Evolutionary conservation across 1,140 invertebrate species (phyloP), one percentile per base, ranked within the genome.

Genomic region (Aphelinus atriplicis): DNA sequence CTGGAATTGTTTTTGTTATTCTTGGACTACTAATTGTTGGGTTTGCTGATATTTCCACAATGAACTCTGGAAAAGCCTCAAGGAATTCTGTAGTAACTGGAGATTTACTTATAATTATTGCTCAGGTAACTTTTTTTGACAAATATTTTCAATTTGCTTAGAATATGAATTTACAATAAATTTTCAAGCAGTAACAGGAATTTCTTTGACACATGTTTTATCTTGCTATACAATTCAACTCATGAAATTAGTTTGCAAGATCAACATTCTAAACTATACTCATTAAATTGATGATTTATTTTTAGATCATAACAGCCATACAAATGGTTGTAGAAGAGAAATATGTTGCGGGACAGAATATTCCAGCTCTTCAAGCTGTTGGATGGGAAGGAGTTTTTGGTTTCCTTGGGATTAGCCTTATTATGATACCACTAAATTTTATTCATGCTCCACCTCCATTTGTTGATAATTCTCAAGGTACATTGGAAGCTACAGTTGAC

Each of bases 321-420:
- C 96, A 98, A 89, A 97, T 98, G 94, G 96, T 98, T 0, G 92
- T 95, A 65, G 97, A 99, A 88, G 96, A 99, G 85, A 97, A 96
- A 88, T 97, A 93, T 89, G 90, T 98, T 1, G 88, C 90, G 61
- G 91, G 92, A 56, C 89, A 93, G 71, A 94, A 97, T 86, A 95
- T 98, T 58, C 94, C 95, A 1, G 90, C 94, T 3, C 83, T 95
- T 75, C 94, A 92, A 89, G 96, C 95, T 46, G 95, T 98, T 57
- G 97, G 97, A 3, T 97, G 94, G 94, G 97, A 98, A 91, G 97
- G 94, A 42, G 81, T 97, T 7, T 98, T 97, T 88, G 97, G 97
- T 26, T 94, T 97, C 81, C 82, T 90, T 0, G 91, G 92, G n/a
- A 90, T 97, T 7, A 90, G 90, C 3, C 62, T 95, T 0, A 84